Base-by-base conservation (phyloP, 2,113 vertebrate genomes). In the Leptobrachium leishanense region DNA sequence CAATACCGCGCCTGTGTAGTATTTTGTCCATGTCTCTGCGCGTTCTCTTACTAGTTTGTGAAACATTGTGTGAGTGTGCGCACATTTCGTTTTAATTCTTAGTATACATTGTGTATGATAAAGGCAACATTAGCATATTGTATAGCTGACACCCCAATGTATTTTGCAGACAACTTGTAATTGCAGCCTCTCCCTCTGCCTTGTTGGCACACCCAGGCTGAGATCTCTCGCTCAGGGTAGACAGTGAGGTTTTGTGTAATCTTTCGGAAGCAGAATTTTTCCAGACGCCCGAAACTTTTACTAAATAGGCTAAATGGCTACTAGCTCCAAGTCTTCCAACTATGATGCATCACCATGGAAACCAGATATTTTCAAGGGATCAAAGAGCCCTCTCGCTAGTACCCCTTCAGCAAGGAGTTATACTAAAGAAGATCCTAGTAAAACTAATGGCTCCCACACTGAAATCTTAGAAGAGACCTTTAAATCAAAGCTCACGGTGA, bases 131-230 rank as follows among this genome's bases (percentile, higher is more conserved):
- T 80, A 80, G 78, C 78, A 80, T 80, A 80, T 42, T 39, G n/a
- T 41, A 68, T 62, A 46, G 78, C 71, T 80, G 71, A 80, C 78
- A 80, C 78, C 78, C 64, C 64, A 43, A 41, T 74, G 71, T 80
- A 68, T 68, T 68, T 80, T 74, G 31, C 50, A 80, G 71, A 46
- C 64, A 40, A 50, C 71, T 74, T n/a, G 71, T 80, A 80, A 46
- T 80, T 80, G 78, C 78, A 74, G 72, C 78, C 78, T 80, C 71
- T 74, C 78, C 78, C 78, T 80, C 44, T 62, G 64, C 68, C 72
- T 31, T 72, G 12, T 7, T 46, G 78, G 78, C 78, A 80, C 78
- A 74, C 78, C 78, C 78, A 80, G 72, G 9, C 42, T 74, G 41
- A 46, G 64, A 46, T 66, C 72, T 80, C 50, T 72, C 31, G 40